Evolutionary conservation across 2,113 vertebrate species (phyloP), one percentile per base, ranked within the genome.

Genomic region (Siphamia tubifer): DNA sequence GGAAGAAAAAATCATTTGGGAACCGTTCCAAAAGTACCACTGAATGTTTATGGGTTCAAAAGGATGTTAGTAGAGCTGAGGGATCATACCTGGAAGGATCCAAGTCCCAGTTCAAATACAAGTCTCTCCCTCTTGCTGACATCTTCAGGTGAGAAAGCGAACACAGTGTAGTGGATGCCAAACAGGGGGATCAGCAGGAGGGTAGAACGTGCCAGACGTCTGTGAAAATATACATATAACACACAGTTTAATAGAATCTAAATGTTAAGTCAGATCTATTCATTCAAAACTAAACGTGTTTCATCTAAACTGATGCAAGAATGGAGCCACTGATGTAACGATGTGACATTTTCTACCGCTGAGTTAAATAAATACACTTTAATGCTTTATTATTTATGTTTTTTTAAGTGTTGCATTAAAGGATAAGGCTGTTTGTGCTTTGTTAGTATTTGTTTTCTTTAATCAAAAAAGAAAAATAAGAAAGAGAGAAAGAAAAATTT

Each of bases 131-230:
- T 71, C 89, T 98, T 96, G 87, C 96, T 99, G 87, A 99, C 95
- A 0, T 98, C 95, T 88, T 99, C 98, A 0, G 98, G 98, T 16
- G 96, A 98, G 89, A 99, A 99, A 84, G 98, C 96, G 21, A 99
- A 99, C 36, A 99, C 96, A 0, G 97, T 99, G 93, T 99, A 99
- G 90, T 99, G 98, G 86, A 99, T 98, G 66, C 98, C 97, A 25
- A 99, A 98, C 35, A 99, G 85, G 0, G 98, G 98, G 81, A 99
- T 99, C 79, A 99, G 95, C 76, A 99, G 93, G 54, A 99, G 92
- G 0, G 98, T 99, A 68, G 97, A 99, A 16, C 98, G 95, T 11
- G 97, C 96, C 86, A 99, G 90, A 39, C 97, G 94, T 89, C 96
- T 98, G 87, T 8, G 28, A 66, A 31, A 63, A 65, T 49, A 72